phyloP scores from a whole-genome alignment of 2,888 invertebrate genomes.

The Julus scanicus region DNA sequence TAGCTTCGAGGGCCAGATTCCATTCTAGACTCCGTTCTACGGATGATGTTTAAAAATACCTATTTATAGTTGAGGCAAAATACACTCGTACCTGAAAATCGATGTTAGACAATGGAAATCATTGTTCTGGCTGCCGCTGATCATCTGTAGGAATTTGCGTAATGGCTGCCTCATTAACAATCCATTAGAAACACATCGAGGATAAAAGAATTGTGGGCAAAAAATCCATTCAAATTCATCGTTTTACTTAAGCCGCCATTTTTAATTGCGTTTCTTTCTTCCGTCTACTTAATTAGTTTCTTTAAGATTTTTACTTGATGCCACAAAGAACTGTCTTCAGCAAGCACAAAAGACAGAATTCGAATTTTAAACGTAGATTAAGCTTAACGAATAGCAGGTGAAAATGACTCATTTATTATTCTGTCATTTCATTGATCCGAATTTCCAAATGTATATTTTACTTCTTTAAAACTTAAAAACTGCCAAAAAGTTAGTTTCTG shows the following conservation, averaged over 20 bases:
- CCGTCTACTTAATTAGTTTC: too few relatives aligned
- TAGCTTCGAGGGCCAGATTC: neutral
- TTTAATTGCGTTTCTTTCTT: neutral
- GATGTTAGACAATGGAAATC: slow-evolving; percentile 8
- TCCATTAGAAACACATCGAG: slow-evolving; percentile 1
- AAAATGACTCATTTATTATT: too few relatives aligned
- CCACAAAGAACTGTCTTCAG: too few relatives aligned
- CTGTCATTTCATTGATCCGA: too few relatives aligned
- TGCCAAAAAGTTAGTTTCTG: too few relatives aligned
- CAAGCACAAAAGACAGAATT: too few relatives aligned
- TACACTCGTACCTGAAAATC: slow-evolving; percentile 16
- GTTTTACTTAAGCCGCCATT: neutral
- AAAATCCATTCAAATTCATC: slow-evolving; percentile 1
- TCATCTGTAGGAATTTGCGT: neutral
- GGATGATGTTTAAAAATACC: slow-evolving; percentile 12
- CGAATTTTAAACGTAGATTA: too few relatives aligned
- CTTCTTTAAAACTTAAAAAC: too few relatives aligned
- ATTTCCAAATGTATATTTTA: too few relatives aligned
- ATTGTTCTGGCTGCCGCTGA: slow-evolving; percentile 8
- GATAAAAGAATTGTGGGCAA: slow-evolving; percentile 44
- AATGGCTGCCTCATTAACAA: slow-evolving; percentile 48
- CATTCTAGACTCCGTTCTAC: neutral
- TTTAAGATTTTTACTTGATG: too few relatives aligned
- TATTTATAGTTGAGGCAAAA: slow-evolving; percentile 1
- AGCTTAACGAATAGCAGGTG: too few relatives aligned